A percentile compares a stretch with the other conserved stretches of the same genome.
These are phyloP conservation scores for Coryphaenoides rupestris DNA, from an alignment of 2,113 vertebrate species.

Conservation along the genomic window DNA sequence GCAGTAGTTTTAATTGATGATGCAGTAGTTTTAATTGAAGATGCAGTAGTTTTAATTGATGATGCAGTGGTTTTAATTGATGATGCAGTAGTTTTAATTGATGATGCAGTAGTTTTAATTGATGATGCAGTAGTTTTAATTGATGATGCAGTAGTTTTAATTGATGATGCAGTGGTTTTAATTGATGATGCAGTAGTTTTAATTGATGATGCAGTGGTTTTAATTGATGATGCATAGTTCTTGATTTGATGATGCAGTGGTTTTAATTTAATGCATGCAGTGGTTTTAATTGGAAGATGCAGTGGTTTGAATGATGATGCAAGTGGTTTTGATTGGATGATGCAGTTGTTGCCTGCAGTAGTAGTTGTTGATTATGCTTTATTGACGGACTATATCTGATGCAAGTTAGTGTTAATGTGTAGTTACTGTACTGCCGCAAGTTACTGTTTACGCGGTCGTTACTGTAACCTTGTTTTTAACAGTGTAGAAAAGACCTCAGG, in stretches of 20 bases:
- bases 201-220: not conserved
- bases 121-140: not conserved
- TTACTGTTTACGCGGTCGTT: not conserved
- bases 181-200: no score
- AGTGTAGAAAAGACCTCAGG: no score
- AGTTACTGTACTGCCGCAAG: not conserved
- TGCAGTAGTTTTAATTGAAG: no score
- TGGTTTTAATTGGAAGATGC: no score
- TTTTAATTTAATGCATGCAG: not conserved
- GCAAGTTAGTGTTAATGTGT: not conserved
- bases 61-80: not conserved
- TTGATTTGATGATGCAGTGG: not conserved
- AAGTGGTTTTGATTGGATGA: no score
- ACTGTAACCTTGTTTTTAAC: not conserved
- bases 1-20: no score
- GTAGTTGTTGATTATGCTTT: not conserved
- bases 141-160: no score
- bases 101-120: not conserved
- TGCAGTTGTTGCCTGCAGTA: no score
- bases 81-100: not conserved
- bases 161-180: no score
- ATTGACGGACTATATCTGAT: not conserved
- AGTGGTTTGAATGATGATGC: no score
- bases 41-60: no score
- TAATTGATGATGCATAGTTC: no score